Evolutionary conservation across 2,888 invertebrate genomes (phyloP).

Genomic region (Lordiphosa andalusiaca): DNA sequence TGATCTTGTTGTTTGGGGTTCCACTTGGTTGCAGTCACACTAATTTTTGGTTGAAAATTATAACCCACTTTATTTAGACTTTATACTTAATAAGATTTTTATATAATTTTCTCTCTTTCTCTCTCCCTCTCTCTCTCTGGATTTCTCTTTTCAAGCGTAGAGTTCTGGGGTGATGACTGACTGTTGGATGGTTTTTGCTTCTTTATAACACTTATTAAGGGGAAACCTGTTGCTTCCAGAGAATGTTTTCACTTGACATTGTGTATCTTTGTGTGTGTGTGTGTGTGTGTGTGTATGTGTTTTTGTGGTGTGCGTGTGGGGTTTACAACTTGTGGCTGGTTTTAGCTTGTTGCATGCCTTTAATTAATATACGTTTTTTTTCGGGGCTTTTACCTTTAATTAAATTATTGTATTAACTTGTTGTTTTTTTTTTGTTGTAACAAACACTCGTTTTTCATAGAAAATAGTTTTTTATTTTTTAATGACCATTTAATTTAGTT

Average conservation of each 20-base stretch:
- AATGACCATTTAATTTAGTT: constrained; percentile 28
- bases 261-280: constrained; percentile 30
- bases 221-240: constrained; percentile 75
- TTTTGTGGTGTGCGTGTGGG: constrained; percentile 37
- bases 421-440: constrained; percentile 25
- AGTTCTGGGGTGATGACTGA: constrained; percentile 52
- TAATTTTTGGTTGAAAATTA: constrained; percentile 30
- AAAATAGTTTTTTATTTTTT: constrained; percentile 26
- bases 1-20: constrained; percentile 36
- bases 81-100: constrained; percentile 37
- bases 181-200: constrained; percentile 25
- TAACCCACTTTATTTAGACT: constrained; percentile 36
- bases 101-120: constrained; percentile 36
- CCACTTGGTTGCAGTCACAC: constrained; percentile 64
- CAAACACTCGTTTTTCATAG: constrained; percentile 38
- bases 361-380: constrained; percentile 28
- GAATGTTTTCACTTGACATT: constrained; percentile 75
- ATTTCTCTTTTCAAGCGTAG: constrained; percentile 26
- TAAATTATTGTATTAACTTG: constrained; percentile 28
- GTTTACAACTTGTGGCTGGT: constrained; percentile 63
- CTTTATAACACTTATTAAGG: constrained; percentile 61
- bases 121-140: constrained; percentile 9
- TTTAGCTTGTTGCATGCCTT: constrained; percentile 70
- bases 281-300: constrained; percentile 28
- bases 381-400: constrained; percentile 26